Evolutionary conservation across 2,113 vertebrate genomes (phyloP), one percentile per base, ranked within the genome.

Genomic region (Pomatorhinus ruficollis): DNA sequence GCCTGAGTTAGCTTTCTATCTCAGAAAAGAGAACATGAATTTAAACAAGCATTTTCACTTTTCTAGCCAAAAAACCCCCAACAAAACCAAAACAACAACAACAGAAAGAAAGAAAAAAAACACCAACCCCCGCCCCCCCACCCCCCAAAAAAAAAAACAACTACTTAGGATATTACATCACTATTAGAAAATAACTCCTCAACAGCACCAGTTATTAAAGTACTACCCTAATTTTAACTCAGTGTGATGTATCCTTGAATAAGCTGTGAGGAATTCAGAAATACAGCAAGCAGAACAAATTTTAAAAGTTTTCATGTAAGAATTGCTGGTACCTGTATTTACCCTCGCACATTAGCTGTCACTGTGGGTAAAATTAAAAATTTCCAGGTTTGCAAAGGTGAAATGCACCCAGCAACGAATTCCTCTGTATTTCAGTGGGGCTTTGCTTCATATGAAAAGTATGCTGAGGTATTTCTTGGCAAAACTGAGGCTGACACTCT

Each of bases 41-140:
- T 95, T 94, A 89, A 96, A 94, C 20, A 86, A 83, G 86, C 22
- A 70, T 90, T 95, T 93, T 72, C 35, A 85, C 59, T 91, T 96
- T 64, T 60, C 13, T 53, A 92, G 42, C 4, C 7, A 59, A 45
- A 64, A 60, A 50, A 50, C 12, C 31, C 44, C 45, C 45, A 47
- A 47, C 21, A 23, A 49, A 50, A 8, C 23, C 21, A 47, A 47
- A 47, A 47, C 10, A 22, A 19, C 17, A 44, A 44, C 17, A 44
- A 44, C 17, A 19, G 7, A n/a, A 40, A 35, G n/a, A n/a, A 16
- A 6, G 8, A 45, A 22, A 22, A 47, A 47, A 47, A 47, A 22
- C 45, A 6, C 20, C 45, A 45, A 45, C 7, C 20, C 20, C 37
- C n/a, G n/a, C n/a, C 37, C 37, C 10, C 37, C 37, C 37, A 10